These are phyloP conservation scores for Monopis laevigella DNA, from an alignment of 2,888 invertebrate species.

Conservation along the genomic window DNA sequence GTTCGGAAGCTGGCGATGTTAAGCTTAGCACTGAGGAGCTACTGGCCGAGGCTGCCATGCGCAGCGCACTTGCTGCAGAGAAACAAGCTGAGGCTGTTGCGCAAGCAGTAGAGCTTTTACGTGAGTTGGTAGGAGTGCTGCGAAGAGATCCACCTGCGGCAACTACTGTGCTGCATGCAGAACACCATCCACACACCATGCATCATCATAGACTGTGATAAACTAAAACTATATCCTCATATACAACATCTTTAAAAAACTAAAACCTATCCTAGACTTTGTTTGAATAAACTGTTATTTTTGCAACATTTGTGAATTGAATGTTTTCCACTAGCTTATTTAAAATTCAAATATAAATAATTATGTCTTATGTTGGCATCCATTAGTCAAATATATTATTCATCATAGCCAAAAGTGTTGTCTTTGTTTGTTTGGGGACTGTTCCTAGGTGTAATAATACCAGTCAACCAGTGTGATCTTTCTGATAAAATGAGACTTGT, in stretches of 20 bases:
- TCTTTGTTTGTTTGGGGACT: too few species aligned
- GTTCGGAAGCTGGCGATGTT: conserved; percentile 18
- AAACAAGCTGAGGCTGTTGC: conserved; percentile 51
- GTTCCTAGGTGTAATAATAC: too few species aligned
- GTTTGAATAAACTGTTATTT: too few species aligned
- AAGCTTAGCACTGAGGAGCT: conserved; percentile 45
- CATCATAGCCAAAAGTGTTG: too few species aligned
- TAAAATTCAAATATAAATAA: neutral
- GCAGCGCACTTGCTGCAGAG: conserved; percentile 53
- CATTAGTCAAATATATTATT: too few species aligned
- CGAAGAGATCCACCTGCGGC: conserved; percentile 68
- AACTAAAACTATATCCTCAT: too few species aligned
- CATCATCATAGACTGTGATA: conserved; percentile 4
- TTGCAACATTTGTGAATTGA: neutral
- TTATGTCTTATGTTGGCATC: too few species aligned
- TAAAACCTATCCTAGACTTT: too few species aligned
- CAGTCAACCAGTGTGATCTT: too few species aligned
- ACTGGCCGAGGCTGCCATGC: conserved; percentile 56
- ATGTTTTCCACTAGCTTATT: neutral
- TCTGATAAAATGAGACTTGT: too few species aligned
- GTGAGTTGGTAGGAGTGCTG: conserved; percentile 53
- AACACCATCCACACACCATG: neutral
- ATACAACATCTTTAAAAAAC: too few species aligned
- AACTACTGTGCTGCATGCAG: too few species aligned
- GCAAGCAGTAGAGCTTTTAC: conserved; percentile 36